Evolutionary conservation across 1,140 invertebrate genomes (phyloP), one percentile per base, ranked within the genome.

Genomic region (Drosophila guanche): DNA sequence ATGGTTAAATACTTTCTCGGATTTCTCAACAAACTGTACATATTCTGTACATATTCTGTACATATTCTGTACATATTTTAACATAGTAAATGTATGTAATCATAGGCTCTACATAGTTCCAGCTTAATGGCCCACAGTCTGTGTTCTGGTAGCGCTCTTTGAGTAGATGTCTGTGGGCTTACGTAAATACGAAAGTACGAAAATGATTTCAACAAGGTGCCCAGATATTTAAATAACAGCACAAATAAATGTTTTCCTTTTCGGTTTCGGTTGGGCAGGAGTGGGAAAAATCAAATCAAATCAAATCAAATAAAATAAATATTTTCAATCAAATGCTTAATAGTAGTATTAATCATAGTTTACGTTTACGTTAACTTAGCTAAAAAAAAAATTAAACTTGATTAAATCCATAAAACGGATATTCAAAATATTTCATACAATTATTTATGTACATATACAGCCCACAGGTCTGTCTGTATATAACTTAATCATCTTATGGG

Each of bases 401-500:
- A 25, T 66, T 57, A 65, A 84, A 85, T 85, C 80, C 80, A 85
- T 85, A 85, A 85, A 85, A 85, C 81, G 80, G 80, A 85, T 84
- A 84, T 84, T 76, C 45, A 42, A 73, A 47, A 47, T 62, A 65
- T 76, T 76, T 76, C 77, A 76, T 61, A 65, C 60, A 83, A 40
- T 83, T 52, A 68, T 59, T 57, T 43, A 84, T 75, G 58, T 27
- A 79, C 78, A 74, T 59, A 57, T 71, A 79, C 68, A 59, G 22
- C n/a, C n/a, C n/a, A n/a, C n/a, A n/a, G n/a, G n/a, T n/a, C n/a
- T n/a, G n/a, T 56, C 37, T 67, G 47, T 73, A 40, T 65, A 65
- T 60, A 81, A 79, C 61, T 68, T 72, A 79, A 71, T 60, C 55
- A 50, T 42, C 25, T 71, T 57, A 54, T 66, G 68, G 59, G 29